Evolutionary conservation across 2,888 invertebrate species (phyloP).

Genomic region (Cerceris ruficornis): DNA sequence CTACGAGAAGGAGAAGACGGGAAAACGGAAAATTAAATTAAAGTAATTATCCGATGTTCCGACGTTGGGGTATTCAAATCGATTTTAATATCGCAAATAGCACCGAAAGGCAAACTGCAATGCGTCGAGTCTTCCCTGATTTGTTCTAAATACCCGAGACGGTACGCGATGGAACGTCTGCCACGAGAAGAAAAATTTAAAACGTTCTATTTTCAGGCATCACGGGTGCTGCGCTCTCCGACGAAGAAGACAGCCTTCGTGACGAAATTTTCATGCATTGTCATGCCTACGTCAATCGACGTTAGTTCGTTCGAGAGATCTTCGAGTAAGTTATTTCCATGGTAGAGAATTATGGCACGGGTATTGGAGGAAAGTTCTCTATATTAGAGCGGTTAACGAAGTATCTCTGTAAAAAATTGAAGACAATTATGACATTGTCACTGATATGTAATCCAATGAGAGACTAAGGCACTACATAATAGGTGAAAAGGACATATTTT

Average conservation of each 20-base stretch:
- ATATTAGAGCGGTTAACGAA: too few relatives aligned
- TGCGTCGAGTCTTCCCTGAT: not conserved
- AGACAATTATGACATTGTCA: too few relatives aligned
- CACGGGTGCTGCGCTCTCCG: constrained; percentile 18
- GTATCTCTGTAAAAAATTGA: too few relatives aligned
- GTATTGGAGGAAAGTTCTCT: not conserved
- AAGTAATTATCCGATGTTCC: too few relatives aligned
- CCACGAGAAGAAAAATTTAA: constrained; percentile 19
- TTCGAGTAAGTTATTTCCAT: not conserved
- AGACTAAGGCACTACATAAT: too few relatives aligned
- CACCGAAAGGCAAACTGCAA: not conserved
- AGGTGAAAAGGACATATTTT: too few relatives aligned
- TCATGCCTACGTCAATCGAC: constrained; percentile 7
- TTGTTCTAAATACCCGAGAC: not conserved
- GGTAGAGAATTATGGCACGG: not conserved
- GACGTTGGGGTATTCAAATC: too few relatives aligned
- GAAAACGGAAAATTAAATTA: too few relatives aligned
- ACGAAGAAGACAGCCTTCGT: constrained; percentile 26
- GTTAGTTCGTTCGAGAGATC: not conserved
- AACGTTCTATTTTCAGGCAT: constrained; percentile 39
- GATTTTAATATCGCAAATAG: not conserved
- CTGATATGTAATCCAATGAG: too few relatives aligned
- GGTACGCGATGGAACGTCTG: not conserved
- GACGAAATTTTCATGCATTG: constrained; percentile 33
- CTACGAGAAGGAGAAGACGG: too few relatives aligned